A percentile compares a stretch with the other conserved stretches of the same genome.
Conservation (phyloP, 1,140 invertebrate species). For the Bombus ignitus region DNA sequence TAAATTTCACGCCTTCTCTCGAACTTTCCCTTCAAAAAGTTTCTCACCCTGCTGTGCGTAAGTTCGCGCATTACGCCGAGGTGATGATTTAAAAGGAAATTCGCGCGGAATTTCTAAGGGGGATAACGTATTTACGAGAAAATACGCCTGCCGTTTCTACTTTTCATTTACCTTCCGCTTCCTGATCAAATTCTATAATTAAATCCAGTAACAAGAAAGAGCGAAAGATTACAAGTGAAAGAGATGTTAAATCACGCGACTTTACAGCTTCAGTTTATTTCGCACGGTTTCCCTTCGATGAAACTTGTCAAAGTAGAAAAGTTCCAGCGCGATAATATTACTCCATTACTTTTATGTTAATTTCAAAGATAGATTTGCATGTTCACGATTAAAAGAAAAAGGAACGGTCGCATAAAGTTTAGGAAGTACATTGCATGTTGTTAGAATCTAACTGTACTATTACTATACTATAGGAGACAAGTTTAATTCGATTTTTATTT, state of each 20-base stretch:
- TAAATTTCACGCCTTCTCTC: conserved; percentile 63
- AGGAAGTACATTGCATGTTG: no score
- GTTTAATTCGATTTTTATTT: conserved; percentile 59
- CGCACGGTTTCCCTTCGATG: not conserved
- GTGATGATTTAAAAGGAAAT: conserved; percentile 65
- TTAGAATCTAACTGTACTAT: not conserved
- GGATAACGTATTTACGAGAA: conserved; percentile 40
- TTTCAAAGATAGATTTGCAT: not conserved
- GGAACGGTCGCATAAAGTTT: no score
- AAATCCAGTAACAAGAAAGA: not conserved
- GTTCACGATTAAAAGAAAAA: not conserved
- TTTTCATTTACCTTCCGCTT: conserved; percentile 14
- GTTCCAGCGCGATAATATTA: not conserved
- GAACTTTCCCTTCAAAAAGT: conserved; percentile 61
- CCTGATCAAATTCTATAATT: conserved; percentile 22
- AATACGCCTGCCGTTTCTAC: conserved; percentile 20
- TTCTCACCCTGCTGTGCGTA: conserved; percentile 56
- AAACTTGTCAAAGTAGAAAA: not conserved
- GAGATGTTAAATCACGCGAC: not conserved
- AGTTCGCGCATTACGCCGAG: conserved; percentile 61
- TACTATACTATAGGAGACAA: not conserved
- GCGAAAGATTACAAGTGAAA: not conserved
- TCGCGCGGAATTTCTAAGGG: conserved; percentile 54
- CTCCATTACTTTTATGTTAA: not conserved
- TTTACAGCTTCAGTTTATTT: not conserved